A percentile compares a stretch with the other conserved stretches of the same genome.
Conservation (phyloP, 2,888 invertebrate species). For the Ptilodon capucinus region DNA sequence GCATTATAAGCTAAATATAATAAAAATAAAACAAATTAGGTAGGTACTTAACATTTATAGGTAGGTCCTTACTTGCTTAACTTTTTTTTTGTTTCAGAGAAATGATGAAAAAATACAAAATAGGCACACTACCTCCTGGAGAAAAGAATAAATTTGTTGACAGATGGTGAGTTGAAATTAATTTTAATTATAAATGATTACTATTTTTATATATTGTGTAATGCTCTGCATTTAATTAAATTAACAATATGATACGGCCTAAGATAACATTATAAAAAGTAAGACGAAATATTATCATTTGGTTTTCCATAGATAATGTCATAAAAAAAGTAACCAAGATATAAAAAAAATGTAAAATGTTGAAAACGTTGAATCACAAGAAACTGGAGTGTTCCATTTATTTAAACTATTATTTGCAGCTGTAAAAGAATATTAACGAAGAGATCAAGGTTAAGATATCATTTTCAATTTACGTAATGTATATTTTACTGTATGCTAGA, state of each 20-base stretch:
- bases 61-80: slow-evolving; percentile 32
- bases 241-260: background rate
- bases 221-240: background rate
- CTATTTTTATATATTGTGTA: background rate
- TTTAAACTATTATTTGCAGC: slow-evolving; percentile 39
- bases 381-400: background rate
- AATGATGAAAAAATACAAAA: slow-evolving; percentile 89
- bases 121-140: slow-evolving; percentile 84
- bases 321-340: background rate
- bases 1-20: too few species aligned
- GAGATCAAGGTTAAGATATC: slow-evolving; percentile 29
- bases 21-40: too few species aligned
- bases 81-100: slow-evolving; percentile 77
- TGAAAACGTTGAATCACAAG: slow-evolving; percentile 4
- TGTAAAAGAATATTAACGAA: slow-evolving; percentile 28
- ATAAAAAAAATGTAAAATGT: background rate
- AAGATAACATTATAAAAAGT: background rate
- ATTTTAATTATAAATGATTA: background rate
- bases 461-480: background rate
- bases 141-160: slow-evolving; percentile 25
- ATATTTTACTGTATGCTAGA: background rate
- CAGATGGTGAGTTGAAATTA: slow-evolving; percentile 32
- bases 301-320: slow-evolving; percentile 3
- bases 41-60: too few species aligned
- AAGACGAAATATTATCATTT: background rate